Conservation (phyloP, 1,140 invertebrate genomes). For the Gonioctena quinquepunctata region DNA sequence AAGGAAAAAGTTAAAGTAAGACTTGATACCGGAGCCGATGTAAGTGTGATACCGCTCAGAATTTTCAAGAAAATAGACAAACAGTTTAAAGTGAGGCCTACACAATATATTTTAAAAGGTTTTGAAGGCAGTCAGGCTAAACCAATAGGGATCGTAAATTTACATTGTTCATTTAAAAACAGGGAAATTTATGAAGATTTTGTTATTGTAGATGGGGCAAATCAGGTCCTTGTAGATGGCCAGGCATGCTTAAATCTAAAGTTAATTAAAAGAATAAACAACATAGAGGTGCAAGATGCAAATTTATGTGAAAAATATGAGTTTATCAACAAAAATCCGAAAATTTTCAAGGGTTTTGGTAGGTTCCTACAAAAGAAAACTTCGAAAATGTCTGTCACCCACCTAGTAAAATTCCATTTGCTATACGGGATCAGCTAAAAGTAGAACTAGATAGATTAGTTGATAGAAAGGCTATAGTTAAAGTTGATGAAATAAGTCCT, state of each 20-base stretch:
- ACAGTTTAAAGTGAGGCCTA: too few species aligned
- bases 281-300: too few species aligned
- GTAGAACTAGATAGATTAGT: slow-evolving; percentile 6
- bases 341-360: slow-evolving; percentile 13
- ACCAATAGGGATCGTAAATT: not conserved
- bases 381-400: not conserved
- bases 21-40: slow-evolving; percentile 26
- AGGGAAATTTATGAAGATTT: too few species aligned
- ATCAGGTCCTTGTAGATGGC: too few species aligned
- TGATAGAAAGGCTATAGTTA: not conserved
- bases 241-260: not conserved
- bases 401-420: slow-evolving; percentile 2
- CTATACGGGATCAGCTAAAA: slow-evolving; percentile 6
- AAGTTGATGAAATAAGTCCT: too few species aligned
- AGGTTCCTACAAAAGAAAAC: not conserved
- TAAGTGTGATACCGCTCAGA: slow-evolving; percentile 21
- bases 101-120: not conserved
- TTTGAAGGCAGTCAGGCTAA: not conserved
- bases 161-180: too few species aligned
- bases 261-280: not conserved
- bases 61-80: slow-evolving; percentile 18
- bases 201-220: too few species aligned
- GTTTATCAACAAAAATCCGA: not conserved
- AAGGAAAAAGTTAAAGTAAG: slow-evolving; percentile 18
- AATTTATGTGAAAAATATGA: not conserved